Evolutionary conservation across 2,797 vertebrate genomes (phyloP).

Genomic region (Hydrocynus forskahlii): DNA sequence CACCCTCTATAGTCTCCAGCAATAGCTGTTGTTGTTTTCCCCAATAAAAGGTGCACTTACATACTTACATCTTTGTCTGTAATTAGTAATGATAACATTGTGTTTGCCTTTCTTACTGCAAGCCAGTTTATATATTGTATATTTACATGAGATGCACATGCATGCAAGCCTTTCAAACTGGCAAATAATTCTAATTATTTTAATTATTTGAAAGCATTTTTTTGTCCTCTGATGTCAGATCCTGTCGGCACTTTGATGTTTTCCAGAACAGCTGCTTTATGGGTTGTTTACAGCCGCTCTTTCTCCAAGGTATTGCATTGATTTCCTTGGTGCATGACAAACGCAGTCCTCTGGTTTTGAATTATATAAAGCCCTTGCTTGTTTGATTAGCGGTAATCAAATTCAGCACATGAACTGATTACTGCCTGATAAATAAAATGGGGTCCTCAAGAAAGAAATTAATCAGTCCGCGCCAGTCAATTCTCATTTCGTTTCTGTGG

Average conservation of each 20-base stretch:
- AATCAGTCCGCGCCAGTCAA: constrained; percentile 56
- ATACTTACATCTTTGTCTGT: no score
- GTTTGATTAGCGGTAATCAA: constrained; percentile 55
- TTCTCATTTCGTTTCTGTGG: constrained; percentile 53
- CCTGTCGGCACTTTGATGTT: constrained; percentile 13
- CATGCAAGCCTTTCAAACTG: background rate
- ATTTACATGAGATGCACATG: background rate
- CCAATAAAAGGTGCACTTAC: no score
- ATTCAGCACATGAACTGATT: constrained; percentile 52
- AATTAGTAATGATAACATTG: no score
- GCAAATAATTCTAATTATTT: background rate
- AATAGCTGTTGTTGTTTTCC: no score
- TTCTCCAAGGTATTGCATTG: constrained; percentile 32
- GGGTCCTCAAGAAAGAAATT: constrained; percentile 47
- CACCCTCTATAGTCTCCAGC: no score
- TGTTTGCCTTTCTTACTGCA: background rate
- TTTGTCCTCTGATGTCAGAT: background rate
- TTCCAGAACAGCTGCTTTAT: constrained; percentile 11
- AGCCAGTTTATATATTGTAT: background rate
- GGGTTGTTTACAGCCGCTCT: constrained; percentile 20
- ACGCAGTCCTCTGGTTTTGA: constrained; percentile 39
- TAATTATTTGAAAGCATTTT: background rate
- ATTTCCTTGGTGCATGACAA: constrained; percentile 28
- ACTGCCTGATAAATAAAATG: constrained; percentile 55
- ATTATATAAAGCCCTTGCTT: constrained; percentile 41